These are phyloP conservation scores for Dendronephthya gigantea DNA, from an alignment of 64 coral and sea anemone species.

Conservation along the genomic window DNA sequence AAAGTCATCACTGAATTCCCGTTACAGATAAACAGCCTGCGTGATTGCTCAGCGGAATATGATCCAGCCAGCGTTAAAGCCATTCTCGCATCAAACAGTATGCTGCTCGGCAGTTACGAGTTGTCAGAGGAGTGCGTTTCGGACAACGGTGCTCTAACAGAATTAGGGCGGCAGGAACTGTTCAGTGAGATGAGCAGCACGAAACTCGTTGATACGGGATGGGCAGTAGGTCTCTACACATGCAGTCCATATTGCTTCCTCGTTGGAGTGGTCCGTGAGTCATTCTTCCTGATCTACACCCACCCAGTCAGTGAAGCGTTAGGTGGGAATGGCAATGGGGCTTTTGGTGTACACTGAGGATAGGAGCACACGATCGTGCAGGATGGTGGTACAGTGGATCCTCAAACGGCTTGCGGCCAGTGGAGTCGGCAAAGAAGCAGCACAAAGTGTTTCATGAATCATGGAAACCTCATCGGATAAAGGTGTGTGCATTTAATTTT, in stretches of 20 bases:
- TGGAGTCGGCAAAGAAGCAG: neutral
- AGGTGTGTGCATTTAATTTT: no score
- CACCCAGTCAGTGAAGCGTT: neutral
- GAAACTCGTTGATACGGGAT: neutral
- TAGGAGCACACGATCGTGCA: neutral
- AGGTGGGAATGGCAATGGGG: neutral
- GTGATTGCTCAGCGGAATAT: neutral
- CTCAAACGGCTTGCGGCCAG: neutral
- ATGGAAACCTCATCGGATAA: no score
- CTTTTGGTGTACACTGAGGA: neutral
- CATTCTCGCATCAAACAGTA: neutral
- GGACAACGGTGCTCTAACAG: neutral
- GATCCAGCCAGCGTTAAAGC: neutral
- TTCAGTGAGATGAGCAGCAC: neutral
- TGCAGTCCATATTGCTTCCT: neutral
- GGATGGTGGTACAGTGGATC: neutral
- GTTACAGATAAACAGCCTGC: neutral
- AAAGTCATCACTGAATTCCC: neutral
- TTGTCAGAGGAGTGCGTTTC: slow-evolving; percentile 6
- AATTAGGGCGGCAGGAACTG: neutral
- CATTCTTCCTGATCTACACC: neutral
- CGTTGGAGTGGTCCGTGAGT: neutral
- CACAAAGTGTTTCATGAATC: neutral
- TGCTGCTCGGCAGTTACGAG: neutral
- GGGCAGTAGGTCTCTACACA: neutral